Percentiles rank a stretch among this genome's conserved stretches.
Evolutionary conservation across 2,797 vertebrate genomes (phyloP).

Genomic region (Ctenopoma kingsleyae): DNA sequence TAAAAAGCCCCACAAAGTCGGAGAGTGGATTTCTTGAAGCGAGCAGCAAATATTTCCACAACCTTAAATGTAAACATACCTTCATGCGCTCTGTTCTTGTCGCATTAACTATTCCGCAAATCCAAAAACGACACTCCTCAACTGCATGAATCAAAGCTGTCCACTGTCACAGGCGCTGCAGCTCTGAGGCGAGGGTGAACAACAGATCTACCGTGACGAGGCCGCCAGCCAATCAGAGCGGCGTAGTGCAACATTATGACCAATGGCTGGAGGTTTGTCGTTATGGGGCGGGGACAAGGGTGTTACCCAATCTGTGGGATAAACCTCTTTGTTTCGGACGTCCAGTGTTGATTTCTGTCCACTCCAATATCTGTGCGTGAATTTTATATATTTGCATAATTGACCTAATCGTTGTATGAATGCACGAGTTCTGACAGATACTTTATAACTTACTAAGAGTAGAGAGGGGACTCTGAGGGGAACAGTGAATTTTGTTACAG

Average conservation of each 20-base stretch:
- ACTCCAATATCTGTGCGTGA: not conserved
- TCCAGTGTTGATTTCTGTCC: slow-evolving; percentile 48
- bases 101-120: slow-evolving; percentile 61
- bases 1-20: not conserved
- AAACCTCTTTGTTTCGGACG: slow-evolving; percentile 84
- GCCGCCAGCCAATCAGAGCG: slow-evolving; percentile 65
- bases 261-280: slow-evolving; percentile 46
- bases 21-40: not conserved
- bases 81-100: slow-evolving; percentile 68
- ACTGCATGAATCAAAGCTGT: slow-evolving; percentile 64
- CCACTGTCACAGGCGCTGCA: slow-evolving; percentile 66
- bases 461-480: too few species aligned
- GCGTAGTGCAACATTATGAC: slow-evolving; percentile 27
- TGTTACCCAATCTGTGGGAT: slow-evolving; percentile 48
- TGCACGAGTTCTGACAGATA: too few species aligned
- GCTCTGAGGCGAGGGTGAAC: slow-evolving; percentile 59
- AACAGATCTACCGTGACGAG: slow-evolving; percentile 61
- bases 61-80: slow-evolving; percentile 59
- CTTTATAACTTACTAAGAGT: not conserved
- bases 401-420: not conserved
- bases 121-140: slow-evolving; percentile 48
- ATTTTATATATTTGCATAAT: not conserved
- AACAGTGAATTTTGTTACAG: not conserved
- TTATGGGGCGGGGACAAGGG: slow-evolving; percentile 52
- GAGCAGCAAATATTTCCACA: not conserved